A percentile compares a stretch with the other conserved stretches of the same genome.
phyloP scores from a whole-genome alignment of 2,888 invertebrate species.

The Petrophora chlorosata region DNA sequence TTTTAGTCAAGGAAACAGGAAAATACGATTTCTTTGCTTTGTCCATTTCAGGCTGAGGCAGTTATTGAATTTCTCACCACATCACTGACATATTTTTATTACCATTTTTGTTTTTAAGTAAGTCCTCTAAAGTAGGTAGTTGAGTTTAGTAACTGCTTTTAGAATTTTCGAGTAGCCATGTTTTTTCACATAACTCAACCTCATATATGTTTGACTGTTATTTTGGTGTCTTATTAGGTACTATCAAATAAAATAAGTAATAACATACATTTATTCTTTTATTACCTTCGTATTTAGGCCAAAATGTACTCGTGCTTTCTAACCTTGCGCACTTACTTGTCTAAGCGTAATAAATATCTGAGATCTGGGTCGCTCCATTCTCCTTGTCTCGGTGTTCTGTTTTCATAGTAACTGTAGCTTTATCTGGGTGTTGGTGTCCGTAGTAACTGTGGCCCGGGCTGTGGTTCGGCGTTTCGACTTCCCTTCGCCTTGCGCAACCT shows the following conservation, averaged over 20 bases:
- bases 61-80: too few relatives aligned
- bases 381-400: conserved; percentile 31
- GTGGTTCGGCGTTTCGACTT: conserved; percentile 39
- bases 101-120: too few relatives aligned
- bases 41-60: too few relatives aligned
- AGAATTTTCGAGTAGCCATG: too few relatives aligned
- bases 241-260: conserved; percentile 20
- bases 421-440: conserved; percentile 7
- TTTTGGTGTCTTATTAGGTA: too few relatives aligned
- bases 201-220: too few relatives aligned
- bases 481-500: conserved; percentile 60
- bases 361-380: conserved; percentile 48
- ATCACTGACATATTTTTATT: too few relatives aligned
- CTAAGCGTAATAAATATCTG: conserved; percentile 39
- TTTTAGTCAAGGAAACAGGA: too few relatives aligned
- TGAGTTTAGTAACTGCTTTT: too few relatives aligned
- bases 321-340: conserved; percentile 40
- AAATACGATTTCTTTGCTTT: too few relatives aligned
- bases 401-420: conserved; percentile 4
- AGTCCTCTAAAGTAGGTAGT: too few relatives aligned
- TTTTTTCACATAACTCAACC: too few relatives aligned
- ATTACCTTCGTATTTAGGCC: conserved; percentile 39
- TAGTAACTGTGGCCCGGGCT: conserved; percentile 9
- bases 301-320: conserved; percentile 39
- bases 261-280: conserved; percentile 31